Base-by-base conservation (phyloP, 1,140 invertebrate genomes). In the Neodiprion lecontei region DNA sequence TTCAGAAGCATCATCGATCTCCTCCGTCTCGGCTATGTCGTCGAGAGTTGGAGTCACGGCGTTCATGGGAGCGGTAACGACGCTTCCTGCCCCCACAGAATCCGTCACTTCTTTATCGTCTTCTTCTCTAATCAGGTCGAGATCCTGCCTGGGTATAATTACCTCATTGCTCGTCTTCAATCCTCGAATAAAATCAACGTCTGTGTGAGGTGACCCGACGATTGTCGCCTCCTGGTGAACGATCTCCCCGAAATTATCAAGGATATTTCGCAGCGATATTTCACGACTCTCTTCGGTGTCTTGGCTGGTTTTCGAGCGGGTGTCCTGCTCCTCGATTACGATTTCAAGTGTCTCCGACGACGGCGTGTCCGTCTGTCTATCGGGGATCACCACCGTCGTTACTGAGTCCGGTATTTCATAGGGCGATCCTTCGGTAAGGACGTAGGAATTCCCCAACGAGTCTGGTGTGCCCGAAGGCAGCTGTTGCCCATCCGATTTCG, bases 351-450 rank as follows among this genome's bases (percentile, higher is more conserved):
- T 74, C 9, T 82, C 77, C 1, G 76, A 79, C 9, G 77, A 69
- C 7, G 81, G 77, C 1, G 79, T 76, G 2, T 75, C 2, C 1
- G 21, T 10, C 11, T 66, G 65, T 49, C 78, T 81, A 1, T 86
- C 83, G 0, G 87, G 85, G 48, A 88, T 86, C 67, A 88, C 84
- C 0, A 88, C 86, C 0, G 87, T 88, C 7, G 84, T 88, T 0
- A 88, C 83, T 0, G 79, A 79, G 70, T 88, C 86, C 9, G 87
- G 87, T 65, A 88, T 88, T 9, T 88, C 85, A 68, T 82, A 83
- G 0, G 87, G 86, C 7, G 86, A 88, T 67, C 85, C 86, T 79
- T 88, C 87, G 0, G 85, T 85, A 12, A 88, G 79, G 10, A 88
- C 75, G n/a, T 86, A 88, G 0, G 83, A 83, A 61, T 78, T 61